Evolutionary conservation across 2,888 invertebrate species (phyloP), one percentile per base, ranked within the genome.

Genomic region (Bibio marci): DNA sequence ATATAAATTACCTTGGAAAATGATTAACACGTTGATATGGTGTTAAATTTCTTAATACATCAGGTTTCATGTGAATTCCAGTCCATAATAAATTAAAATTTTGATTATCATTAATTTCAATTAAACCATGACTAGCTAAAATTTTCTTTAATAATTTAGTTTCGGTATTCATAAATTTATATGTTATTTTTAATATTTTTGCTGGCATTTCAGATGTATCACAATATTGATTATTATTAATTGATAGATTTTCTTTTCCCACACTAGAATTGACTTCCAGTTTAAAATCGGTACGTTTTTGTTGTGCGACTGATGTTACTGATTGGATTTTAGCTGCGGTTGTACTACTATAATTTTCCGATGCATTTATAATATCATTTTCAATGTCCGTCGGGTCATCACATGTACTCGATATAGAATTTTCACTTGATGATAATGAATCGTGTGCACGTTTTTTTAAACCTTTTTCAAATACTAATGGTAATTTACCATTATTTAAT

Each of bases 21-120:
- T 95, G 94, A 59, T 95, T 95, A 42, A 94, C 83, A 52, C 91
- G 72, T 62, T 95, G 95, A 59, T 88, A 83, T n/a, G 83, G 75
- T 35, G 78, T 71, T 49, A 92, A 62, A 35, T 77, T 72, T 46
- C 88, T 68, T 39, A 92, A 65, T 13, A 82, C 75, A 51, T 90
- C 88, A 19, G 91, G 86, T 57, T 91, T 91, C 25, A 91, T 80
- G 55, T 92, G 91, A 33, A 82, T 75, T 19, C 91, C 91, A 26
- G 90, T 86, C 94, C 94, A 94, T 38, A 92, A 59, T 33, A 94
- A 63, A 59, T 87, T 92, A 61, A 80, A 92, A 54, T 77, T 75
- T 19, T 69, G 64, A 54, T 81, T 81, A 41, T 78, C 76, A 1
- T 56, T 52, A 14, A 76, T 71, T 62, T 86, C 86, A 35, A 64